Conservation (phyloP, 2,888 invertebrate genomes). For the Diplolepis rosae region DNA sequence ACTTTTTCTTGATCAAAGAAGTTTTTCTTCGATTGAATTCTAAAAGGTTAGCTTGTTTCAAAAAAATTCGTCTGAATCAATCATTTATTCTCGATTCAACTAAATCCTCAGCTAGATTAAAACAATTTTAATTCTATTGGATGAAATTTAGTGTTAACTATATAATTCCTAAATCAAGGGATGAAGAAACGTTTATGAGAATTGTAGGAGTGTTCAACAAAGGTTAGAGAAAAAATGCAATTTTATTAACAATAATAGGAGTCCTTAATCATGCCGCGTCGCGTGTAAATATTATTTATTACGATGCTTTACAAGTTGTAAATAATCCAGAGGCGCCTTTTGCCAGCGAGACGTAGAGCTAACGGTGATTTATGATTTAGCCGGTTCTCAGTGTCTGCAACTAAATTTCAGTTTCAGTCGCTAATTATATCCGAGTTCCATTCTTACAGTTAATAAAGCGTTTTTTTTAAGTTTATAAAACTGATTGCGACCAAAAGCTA, state of each 20-base stretch:
- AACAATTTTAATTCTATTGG: background rate
- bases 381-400: constrained; percentile 6
- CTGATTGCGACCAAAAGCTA: constrained; percentile 33
- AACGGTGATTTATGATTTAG: constrained; percentile 25
- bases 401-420: constrained; percentile 26
- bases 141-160: too few relatives aligned
- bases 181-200: background rate
- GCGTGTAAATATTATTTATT: constrained; percentile 28
- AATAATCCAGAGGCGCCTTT: constrained; percentile 21
- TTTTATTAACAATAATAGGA: constrained; percentile 26
- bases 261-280: constrained; percentile 18
- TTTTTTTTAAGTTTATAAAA: constrained; percentile 29
- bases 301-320: constrained; percentile 28
- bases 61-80: too few relatives aligned
- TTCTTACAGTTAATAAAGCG: constrained; percentile 8
- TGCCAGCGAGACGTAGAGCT: constrained; percentile 17
- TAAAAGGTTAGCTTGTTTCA: too few relatives aligned
- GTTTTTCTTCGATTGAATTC: too few relatives aligned
- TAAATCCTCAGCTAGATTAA: too few relatives aligned
- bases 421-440: constrained; percentile 29
- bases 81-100: too few relatives aligned
- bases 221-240: background rate
- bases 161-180: background rate
- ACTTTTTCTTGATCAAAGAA: too few relatives aligned
- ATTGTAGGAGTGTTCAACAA: too few relatives aligned